These are phyloP conservation scores for Cyanoliseus patagonus DNA, from an alignment of 2,113 vertebrate genomes.

Conservation along the genomic window DNA sequence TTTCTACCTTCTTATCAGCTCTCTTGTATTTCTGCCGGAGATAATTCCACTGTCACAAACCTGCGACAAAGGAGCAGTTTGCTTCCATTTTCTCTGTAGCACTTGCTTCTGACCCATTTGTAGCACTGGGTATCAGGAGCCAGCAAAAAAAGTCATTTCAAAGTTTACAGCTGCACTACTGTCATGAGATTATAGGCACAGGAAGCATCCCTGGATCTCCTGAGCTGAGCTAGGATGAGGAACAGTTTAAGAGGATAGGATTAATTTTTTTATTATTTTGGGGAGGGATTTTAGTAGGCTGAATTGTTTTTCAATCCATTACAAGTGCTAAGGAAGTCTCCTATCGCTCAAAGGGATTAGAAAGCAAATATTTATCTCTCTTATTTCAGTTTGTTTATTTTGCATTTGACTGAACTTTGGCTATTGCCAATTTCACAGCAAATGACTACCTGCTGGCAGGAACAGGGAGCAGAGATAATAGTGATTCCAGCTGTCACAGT, in stretches of 20 bases:
- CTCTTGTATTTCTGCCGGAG: neutral
- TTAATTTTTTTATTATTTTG: neutral
- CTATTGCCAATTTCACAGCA: constrained; percentile 20
- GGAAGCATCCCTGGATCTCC: neutral
- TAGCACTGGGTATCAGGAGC: neutral
- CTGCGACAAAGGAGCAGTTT: neutral
- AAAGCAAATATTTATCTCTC: constrained; percentile 18
- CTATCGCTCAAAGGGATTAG: neutral
- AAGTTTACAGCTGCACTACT: neutral
- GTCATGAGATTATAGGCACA: neutral
- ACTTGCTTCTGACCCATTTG: neutral
- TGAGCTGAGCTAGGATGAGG: neutral
- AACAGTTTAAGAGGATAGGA: neutral
- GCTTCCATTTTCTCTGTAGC: neutral
- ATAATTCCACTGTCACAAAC: neutral
- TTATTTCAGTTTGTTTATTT: constrained; percentile 27
- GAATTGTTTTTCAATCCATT: neutral
- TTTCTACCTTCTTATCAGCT: neutral
- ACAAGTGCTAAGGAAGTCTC: neutral
- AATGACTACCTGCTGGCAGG: neutral
- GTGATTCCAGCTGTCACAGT: neutral
- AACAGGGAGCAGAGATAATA: neutral
- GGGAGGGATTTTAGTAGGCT: neutral
- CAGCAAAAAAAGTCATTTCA: neutral
- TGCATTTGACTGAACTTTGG: constrained; percentile 22